Base-by-base conservation (phyloP, 2,113 vertebrate genomes). In the Okapia johnstoni region DNA sequence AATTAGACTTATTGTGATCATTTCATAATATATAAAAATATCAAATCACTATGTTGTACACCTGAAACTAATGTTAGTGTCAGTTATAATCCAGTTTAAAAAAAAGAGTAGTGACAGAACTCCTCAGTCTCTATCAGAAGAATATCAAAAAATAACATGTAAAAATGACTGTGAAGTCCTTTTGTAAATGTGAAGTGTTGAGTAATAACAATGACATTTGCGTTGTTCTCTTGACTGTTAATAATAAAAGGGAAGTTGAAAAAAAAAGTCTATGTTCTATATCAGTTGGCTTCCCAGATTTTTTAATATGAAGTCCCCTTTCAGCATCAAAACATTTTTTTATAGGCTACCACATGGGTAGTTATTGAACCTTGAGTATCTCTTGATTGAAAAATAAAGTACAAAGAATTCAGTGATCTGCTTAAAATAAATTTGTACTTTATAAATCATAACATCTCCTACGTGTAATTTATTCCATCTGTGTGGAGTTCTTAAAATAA, bases 241-340 rank as follows among this genome's bases (percentile, higher is more conserved):
- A 94, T 85, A 94, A 92, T 14, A 60, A 90, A 95, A 57, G 14
- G 61, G 70, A 93, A 88, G 89, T 83, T 26, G 46, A 60, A 84
- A 25, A 54, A 54, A 33, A 57, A 61, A 6, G 54, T 81, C 57
- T 93, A 14, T 91, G 33, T 80, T 93, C 61, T 86, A 36, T 88
- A 58, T 83, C 7, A 73, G 23, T 70, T 54, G 57, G 23, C 57
- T 94, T 5, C 52, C 58, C 7, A 8, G 8, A 21, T 28, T 84
- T 97, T 95, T 96, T 93, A 94, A 97, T 94, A 57, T n/a, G 28
- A 96, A 96, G 19, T 57, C 14, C 40, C 1, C n/a, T 89, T 94
- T 77, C 54, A 61, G 15, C 36, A 89, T 88, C 19, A 79, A 19
- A 89, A 87, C 84, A 94, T 60, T 90, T 85, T 88, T 93, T 85